Evolutionary conservation across 2,797 vertebrate species (phyloP), one percentile per base, ranked within the genome.

Genomic region (Sorex maritimensis): DNA sequence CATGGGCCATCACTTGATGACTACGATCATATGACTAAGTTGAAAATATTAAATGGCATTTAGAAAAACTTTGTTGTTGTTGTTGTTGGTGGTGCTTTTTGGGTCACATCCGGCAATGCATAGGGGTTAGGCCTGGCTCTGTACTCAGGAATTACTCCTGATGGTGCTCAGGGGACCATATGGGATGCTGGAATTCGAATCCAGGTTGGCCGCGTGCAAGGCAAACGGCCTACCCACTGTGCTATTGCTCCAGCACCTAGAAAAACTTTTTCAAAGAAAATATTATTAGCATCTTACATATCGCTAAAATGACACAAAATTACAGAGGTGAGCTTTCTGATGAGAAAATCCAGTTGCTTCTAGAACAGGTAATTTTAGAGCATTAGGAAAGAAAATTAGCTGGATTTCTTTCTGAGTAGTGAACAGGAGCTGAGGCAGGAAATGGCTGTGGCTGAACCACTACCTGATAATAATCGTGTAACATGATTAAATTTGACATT

Each of bases 401-500:
- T 92, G 90, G 88, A 92, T 77, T 95, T 82, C 6, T 63, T 92
- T 95, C 82, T 93, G 65, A 71, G 77, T 81, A 72, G 68, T 80
- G 92, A 95, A 88, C 79, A 63, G 91, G 91, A 96, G 91, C 78
- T 78, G 38, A 73, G 84, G 83, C 96, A 96, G 97, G 97, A 97
- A 97, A 88, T 97, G 90, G 67, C 91, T 81, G 71, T 96, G 93
- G 83, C 91, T 93, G 91, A 94, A 96, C 93, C 80, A 63, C 95
- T 92, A 91, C 86, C 88, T 96, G 96, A 96, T 95, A 68, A 91
- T 91, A 85, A 96, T 96, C 93, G 77, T 44, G 41, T 86, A 96
- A 55, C 80, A 34, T 91, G 92, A 93, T 97, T 93, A 91, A 93
- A 86, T 92, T 92, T 96, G 92, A 96, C 95, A 95, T 96, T 95